Evolutionary conservation across 2,113 vertebrate genomes (phyloP), one percentile per base, ranked within the genome.

Genomic region (Pongo pygmaeus): DNA sequence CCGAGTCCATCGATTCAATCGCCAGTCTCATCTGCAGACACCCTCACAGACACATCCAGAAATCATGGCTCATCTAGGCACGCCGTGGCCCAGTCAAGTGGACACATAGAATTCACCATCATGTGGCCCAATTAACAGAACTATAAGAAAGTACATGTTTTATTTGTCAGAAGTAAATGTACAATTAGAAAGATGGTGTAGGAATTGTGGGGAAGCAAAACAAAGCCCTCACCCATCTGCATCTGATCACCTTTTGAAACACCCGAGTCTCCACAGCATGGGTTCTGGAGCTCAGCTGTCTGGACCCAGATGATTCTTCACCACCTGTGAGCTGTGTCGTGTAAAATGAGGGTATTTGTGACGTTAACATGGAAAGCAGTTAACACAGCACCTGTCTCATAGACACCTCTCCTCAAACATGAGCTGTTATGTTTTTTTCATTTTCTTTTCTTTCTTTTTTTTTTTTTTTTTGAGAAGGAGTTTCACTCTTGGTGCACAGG

Each of bases 1-100:
- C 40, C 13, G 2, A 14, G 72, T 75, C 23, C 1, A 3, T 40
- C 0, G 0, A 27, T 27, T 13, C 27, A 32, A 57, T 25, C 1
- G 23, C 69, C 43, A 50, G 12, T 27, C 16, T 55, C 8, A 32
- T 69, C 67, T 69, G 16, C 13, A 69, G 32, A 69, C 67, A 69
- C 67, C 32, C 16, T 69, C 32, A 69, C 67, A 69, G 67, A 69
- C 14, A 35, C 67, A 69, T 14, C 14, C 67, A 69, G 67, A 69
- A 35, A 69, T 69, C 30, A 17, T 35, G 6, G 17, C 61, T 35
- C 10, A 59, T 48, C 38, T 30, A 17, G 46, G 25, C 16, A 14
- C 12, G 3, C 20, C 1, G 0, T 6, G n/a, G 5, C 14, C 6
- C 72, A 86, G 25, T 32, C 3, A 55, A 16, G 38, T 6, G 32